These are phyloP conservation scores for Gymnoscelis rufifasciata DNA, from an alignment of 2,888 invertebrate genomes.

Conservation along the genomic window DNA sequence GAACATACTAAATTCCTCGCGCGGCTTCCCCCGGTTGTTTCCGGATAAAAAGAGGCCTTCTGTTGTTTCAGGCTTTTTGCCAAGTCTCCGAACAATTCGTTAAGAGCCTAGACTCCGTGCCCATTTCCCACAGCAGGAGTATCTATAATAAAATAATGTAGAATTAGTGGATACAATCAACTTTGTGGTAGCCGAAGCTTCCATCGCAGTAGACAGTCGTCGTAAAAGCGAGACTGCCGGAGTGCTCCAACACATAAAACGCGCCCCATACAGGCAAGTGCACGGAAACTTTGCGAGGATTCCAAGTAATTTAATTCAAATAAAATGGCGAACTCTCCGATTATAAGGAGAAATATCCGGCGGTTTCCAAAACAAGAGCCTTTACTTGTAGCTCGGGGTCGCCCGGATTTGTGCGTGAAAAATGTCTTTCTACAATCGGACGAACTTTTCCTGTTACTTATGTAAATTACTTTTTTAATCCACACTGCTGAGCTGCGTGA, in stretches of 20 bases:
- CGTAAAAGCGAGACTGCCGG: neutral
- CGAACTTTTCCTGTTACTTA: neutral
- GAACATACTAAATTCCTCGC: neutral
- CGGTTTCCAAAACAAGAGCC: constrained; percentile 23
- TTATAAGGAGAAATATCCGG: constrained; percentile 22
- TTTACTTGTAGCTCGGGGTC: constrained; percentile 10
- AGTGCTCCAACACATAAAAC: neutral
- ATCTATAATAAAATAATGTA: too few species aligned
- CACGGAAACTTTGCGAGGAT: constrained; percentile 24
- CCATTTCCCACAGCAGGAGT: too few species aligned
- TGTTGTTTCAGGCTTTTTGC: neutral
- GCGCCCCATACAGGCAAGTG: too few species aligned
- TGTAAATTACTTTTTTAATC: neutral
- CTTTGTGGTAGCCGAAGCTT: neutral
- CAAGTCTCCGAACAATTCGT: neutral
- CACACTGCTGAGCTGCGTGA: neutral
- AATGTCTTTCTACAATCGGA: neutral
- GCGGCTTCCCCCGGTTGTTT: neutral
- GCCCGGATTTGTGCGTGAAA: constrained; percentile 4
- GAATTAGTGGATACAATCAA: too few species aligned
- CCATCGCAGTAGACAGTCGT: neutral
- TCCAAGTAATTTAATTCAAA: constrained; percentile 32
- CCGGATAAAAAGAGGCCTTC: neutral
- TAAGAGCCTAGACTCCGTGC: neutral
- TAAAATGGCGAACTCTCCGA: constrained; percentile 26